A percentile compares a stretch with the other conserved stretches of the same genome.
These are phyloP conservation scores for Eupithecia pulchellata DNA, from an alignment of 2,888 invertebrate species.

Conservation along the genomic window DNA sequence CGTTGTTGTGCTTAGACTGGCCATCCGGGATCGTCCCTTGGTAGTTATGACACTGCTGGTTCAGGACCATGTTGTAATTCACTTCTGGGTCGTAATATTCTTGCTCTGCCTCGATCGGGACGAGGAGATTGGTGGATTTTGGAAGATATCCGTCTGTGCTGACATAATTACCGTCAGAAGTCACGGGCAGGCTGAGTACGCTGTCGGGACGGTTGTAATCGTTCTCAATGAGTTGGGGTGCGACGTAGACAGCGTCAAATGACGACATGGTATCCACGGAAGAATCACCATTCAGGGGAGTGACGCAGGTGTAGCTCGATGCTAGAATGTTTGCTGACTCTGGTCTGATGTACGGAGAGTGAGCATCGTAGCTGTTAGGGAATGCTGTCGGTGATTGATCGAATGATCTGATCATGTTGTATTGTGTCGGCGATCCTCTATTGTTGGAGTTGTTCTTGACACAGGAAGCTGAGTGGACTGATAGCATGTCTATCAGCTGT, in stretches of 20 bases:
- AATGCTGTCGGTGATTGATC: constrained; percentile 75
- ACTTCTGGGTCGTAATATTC: constrained; percentile 84
- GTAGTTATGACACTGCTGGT: constrained; percentile 85
- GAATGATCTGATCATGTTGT: constrained; percentile 76
- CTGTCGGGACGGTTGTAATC: constrained; percentile 79
- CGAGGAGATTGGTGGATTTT: constrained; percentile 77
- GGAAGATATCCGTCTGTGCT: constrained; percentile 78
- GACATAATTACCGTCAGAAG: constrained; percentile 65
- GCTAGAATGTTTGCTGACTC: constrained; percentile 83
- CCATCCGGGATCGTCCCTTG: constrained; percentile 72
- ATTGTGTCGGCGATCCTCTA: constrained; percentile 73
- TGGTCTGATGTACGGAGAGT: constrained; percentile 81
- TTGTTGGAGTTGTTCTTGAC: constrained; percentile 81
- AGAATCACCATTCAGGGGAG: constrained; percentile 72
- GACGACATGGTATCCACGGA: constrained; percentile 75
- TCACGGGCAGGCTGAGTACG: constrained; percentile 73
- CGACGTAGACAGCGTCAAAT: constrained; percentile 72
- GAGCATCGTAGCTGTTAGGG: constrained; percentile 75
- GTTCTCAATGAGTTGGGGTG: constrained; percentile 69
- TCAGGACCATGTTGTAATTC: constrained; percentile 75
- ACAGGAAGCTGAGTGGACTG: constrained; percentile 90
- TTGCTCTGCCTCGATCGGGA: constrained; percentile 83
- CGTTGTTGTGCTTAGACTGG: constrained; percentile 82
- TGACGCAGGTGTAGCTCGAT: constrained; percentile 78
- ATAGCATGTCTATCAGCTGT: constrained; percentile 91